A percentile compares a stretch with the other conserved stretches of the same genome.
These are phyloP conservation scores for Antheraea yamamai DNA, from an alignment of 2,888 invertebrate genomes.

Conservation along the genomic window DNA sequence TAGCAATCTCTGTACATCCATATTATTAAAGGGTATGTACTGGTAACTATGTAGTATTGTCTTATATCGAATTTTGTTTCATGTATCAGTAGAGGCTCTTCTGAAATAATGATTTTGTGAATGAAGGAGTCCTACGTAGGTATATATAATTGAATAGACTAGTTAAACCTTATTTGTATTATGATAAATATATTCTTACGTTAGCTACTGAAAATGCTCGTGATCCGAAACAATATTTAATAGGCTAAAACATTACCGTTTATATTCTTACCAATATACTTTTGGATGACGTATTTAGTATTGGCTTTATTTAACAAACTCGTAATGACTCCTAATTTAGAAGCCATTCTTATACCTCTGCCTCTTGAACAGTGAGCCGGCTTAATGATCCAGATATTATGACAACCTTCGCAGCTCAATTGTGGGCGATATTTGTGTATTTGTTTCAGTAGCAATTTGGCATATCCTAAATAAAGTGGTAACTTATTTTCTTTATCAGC, in stretches of 20 bases:
- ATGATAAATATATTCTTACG: not conserved
- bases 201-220: not conserved
- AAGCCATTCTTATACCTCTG: conserved; percentile 90
- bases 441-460: conserved; percentile 82
- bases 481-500: conserved; percentile 58
- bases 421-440: conserved; percentile 83
- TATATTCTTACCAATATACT: conserved; percentile 89
- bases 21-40: conserved; percentile 88
- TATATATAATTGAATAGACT: not conserved
- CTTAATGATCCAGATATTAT: conserved; percentile 95
- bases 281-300: conserved; percentile 91
- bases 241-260: not conserved
- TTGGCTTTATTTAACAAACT: conserved; percentile 82
- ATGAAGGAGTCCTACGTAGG: not conserved
- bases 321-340: conserved; percentile 87
- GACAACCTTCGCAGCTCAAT: conserved; percentile 87
- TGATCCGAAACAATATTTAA: not conserved
- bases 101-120: conserved; percentile 66
- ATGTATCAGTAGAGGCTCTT: conserved; percentile 90
- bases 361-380: conserved; percentile 92
- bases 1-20: conserved; percentile 95
- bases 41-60: conserved; percentile 93
- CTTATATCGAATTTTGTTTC: conserved; percentile 96
- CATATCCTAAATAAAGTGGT: conserved; percentile 62
- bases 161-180: not conserved